phyloP scores from a whole-genome alignment of 2,797 vertebrate species.

The Lophotriccus pileatus region DNA sequence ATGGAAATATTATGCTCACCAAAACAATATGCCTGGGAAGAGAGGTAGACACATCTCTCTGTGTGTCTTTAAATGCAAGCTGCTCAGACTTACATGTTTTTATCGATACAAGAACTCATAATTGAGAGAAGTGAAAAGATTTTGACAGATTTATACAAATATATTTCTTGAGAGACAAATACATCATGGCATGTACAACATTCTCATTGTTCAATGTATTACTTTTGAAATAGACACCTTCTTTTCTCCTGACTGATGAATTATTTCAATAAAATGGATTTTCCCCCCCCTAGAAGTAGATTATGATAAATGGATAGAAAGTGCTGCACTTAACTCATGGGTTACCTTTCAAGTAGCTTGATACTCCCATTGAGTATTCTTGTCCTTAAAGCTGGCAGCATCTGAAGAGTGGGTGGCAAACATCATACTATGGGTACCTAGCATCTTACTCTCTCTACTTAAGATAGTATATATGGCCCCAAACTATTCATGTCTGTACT shows the following conservation, averaged over 20 bases:
- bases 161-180: not conserved
- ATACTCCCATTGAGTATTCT: not conserved
- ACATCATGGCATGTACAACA: not conserved
- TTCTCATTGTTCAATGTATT: not conserved
- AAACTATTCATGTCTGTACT: not conserved
- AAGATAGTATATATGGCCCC: accelerated
- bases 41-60: not conserved
- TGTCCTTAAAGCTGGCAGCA: not conserved
- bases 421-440: not conserved
- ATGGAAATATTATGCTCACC: not conserved
- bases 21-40: not conserved
- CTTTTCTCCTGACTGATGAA: not conserved
- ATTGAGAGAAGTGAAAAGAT: not conserved
- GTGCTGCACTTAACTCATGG: not conserved
- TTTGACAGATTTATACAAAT: not conserved
- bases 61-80: not conserved
- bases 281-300: not conserved
- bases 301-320: not conserved
- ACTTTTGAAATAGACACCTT: slow-evolving; percentile 13
- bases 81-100: not conserved
- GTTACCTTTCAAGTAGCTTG: not conserved
- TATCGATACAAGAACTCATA: not conserved
- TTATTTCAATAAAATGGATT: slow-evolving; percentile 10
- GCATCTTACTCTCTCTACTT: not conserved
- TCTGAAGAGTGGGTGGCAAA: not conserved